These are phyloP conservation scores for Lophotis ruficrista DNA, from an alignment of 2,113 vertebrate genomes.

Conservation along the genomic window DNA sequence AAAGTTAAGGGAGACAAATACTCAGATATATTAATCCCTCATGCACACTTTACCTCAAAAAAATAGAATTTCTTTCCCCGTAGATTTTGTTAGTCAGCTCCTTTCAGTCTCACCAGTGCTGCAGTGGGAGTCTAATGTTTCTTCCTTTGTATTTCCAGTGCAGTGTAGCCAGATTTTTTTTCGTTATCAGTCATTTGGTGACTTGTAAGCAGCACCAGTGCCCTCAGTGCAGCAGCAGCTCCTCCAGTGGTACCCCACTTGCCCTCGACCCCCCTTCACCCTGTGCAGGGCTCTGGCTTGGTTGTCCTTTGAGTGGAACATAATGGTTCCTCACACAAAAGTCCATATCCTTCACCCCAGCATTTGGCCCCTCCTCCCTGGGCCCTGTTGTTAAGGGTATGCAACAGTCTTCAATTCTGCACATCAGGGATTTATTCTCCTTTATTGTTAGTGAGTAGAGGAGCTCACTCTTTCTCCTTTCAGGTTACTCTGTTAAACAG, in stretches of 20 bases:
- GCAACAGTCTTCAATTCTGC: background rate
- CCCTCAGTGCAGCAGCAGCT: background rate
- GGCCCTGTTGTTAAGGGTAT: background rate
- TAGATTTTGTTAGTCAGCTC: background rate
- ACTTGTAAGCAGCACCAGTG: background rate
- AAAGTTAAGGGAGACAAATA: slow-evolving; percentile 21
- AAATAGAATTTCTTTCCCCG: background rate
- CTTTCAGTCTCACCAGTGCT: background rate
- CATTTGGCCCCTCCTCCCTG: rapidly evolving
- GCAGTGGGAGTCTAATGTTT: background rate
- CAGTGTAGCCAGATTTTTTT: background rate
- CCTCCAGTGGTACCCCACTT: background rate
- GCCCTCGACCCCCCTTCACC: background rate
- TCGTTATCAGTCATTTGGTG: background rate
- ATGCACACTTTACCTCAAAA: slow-evolving; percentile 1
- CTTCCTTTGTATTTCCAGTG: slow-evolving; percentile 6
- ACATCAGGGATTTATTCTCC: background rate
- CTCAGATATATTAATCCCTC: slow-evolving; percentile 33
- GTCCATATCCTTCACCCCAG: background rate
- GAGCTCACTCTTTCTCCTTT: background rate
- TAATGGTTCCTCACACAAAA: background rate
- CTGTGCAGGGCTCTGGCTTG: background rate
- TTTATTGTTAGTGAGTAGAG: background rate
- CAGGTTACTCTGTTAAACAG: background rate
- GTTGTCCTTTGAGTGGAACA: rapidly evolving